Evolutionary conservation across 1,140 invertebrate genomes (phyloP).

Genomic region (Drosophila ironensis): DNA sequence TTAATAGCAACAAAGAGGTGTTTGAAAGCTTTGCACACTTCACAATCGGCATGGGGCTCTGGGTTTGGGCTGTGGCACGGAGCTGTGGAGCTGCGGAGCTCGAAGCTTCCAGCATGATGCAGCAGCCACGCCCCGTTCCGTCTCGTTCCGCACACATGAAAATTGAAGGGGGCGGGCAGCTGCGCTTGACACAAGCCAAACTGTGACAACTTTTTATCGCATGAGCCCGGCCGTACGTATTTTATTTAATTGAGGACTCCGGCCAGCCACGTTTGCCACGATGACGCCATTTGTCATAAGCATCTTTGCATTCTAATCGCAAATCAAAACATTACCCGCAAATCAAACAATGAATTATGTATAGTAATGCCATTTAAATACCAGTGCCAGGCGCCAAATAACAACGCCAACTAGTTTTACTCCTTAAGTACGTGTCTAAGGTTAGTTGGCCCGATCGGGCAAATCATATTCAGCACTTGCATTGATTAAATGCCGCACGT

Average conservation of each 20-base stretch:
- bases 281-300: constrained; percentile 55
- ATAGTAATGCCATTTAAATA: constrained; percentile 45
- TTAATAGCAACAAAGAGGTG: constrained; percentile 66
- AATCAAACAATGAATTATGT: constrained; percentile 70
- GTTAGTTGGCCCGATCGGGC: constrained; percentile 11
- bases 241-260: constrained; percentile 70
- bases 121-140: constrained; percentile 37
- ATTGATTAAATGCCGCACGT: constrained; percentile 52
- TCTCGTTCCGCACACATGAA: constrained; percentile 16
- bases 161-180: constrained; percentile 13
- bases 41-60: constrained; percentile 36
- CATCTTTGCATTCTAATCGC: constrained; percentile 39
- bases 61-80: too few relatives aligned
- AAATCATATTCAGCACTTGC: constrained; percentile 26
- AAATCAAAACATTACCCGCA: constrained; percentile 50
- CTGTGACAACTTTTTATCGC: constrained; percentile 24
- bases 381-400: constrained; percentile 19
- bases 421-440: constrained; percentile 28
- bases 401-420: constrained; percentile 12
- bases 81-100: too few relatives aligned
- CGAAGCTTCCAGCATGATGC: constrained; percentile 48
- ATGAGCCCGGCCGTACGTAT: constrained; percentile 40
- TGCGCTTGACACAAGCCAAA: constrained; percentile 45
- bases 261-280: constrained; percentile 44
- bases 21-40: constrained; percentile 57